These are phyloP conservation scores for Lamellibrachia satsuma DNA, from an alignment of 2,888 invertebrate species.

Conservation along the genomic window DNA sequence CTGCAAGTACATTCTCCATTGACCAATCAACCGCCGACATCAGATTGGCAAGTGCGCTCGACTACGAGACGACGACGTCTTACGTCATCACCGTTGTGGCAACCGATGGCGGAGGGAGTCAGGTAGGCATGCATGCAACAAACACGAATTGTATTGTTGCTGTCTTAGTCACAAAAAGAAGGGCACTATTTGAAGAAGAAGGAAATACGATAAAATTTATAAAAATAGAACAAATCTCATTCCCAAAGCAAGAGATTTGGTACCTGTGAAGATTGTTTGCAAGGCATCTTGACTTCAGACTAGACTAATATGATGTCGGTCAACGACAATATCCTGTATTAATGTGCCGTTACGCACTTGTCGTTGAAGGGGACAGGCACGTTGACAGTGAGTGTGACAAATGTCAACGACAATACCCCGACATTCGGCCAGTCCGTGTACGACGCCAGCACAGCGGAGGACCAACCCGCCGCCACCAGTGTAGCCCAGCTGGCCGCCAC, in stretches of 20 bases:
- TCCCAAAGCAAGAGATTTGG: too few relatives aligned
- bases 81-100: neutral
- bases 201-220: too few relatives aligned
- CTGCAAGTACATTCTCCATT: neutral
- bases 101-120: constrained; percentile 1
- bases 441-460: constrained; percentile 82
- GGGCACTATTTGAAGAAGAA: too few relatives aligned
- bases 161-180: too few relatives aligned
- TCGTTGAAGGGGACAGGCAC: neutral
- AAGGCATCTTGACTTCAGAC: too few relatives aligned
- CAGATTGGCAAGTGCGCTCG: constrained; percentile 19
- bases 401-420: constrained; percentile 21
- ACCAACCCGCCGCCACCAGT: constrained; percentile 75
- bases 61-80: constrained; percentile 27
- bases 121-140: neutral
- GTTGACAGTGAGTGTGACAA: constrained; percentile 20
- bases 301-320: too few relatives aligned
- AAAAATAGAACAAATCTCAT: too few relatives aligned
- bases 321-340: too few relatives aligned
- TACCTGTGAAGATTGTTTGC: too few relatives aligned
- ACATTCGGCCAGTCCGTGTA: constrained; percentile 18
- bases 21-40: constrained; percentile 21
- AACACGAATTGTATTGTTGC: neutral
- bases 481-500: constrained; percentile 51
- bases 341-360: too few relatives aligned